Evolutionary conservation across 2,888 invertebrate genomes (phyloP), one percentile per base, ranked within the genome.

Genomic region (Sphaeridia pumilis): DNA sequence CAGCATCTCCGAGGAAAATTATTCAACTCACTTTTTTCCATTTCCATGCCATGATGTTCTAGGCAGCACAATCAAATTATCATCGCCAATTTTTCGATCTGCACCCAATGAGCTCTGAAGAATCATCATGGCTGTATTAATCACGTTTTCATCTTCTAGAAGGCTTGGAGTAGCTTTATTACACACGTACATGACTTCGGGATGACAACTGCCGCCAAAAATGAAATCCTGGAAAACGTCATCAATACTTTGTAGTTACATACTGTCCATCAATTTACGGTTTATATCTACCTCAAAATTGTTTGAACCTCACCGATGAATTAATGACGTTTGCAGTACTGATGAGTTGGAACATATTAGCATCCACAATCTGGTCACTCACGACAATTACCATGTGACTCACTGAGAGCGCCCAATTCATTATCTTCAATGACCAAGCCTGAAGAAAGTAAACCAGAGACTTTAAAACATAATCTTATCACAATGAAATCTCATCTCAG

Each of bases 361-460:
- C 59, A 27, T 64, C 62, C 21, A 59, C 44, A 10, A 62, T 46
- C 48, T 52, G 56, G 38, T 60, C 59, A 46, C 59, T 58, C 12
- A 59, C 55, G 20, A 62, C 38, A 20, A 62, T 21, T 5, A 64
- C 58, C n/a, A 62, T 42, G 44, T 64, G 62, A 50, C 62, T 62
- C 22, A 64, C 50, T 4, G 62, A 57, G 12, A 64, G 41, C n/a
- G 62, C 64, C 64, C 62, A 64, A 5, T 60, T 55, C 50, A 64
- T 58, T 10, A 64, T 49, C 20, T 59, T 28, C 26, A 64, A 49
- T 38, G 62, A 61, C 62, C 59, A 62, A 3, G 57, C 56, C 64
- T 64, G 28, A n/a, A n/a, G n/a, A n/a, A n/a, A n/a, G n/a, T n/a
- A n/a, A n/a, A n/a, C n/a, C n/a, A n/a, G n/a, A n/a, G n/a, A n/a